These are phyloP conservation scores for Syrrhaptes paradoxus DNA, from an alignment of 2,113 vertebrate genomes.

Conservation along the genomic window DNA sequence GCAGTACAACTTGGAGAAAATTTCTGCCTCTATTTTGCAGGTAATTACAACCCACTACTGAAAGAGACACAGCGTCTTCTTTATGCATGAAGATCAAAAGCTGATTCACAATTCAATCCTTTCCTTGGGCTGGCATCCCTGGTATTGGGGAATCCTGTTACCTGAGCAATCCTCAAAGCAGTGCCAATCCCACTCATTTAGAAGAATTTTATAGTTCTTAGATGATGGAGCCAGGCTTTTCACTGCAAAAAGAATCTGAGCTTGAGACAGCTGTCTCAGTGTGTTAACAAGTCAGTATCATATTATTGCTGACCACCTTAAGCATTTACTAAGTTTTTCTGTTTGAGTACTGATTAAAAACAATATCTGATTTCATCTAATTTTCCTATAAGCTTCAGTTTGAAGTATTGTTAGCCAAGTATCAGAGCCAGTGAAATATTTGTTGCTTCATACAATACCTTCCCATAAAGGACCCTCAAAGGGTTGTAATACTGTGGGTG, in stretches of 20 bases:
- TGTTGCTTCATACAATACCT: background rate
- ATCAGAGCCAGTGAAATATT: background rate
- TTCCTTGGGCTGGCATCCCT: background rate
- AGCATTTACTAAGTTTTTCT: background rate
- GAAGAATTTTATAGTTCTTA: background rate
- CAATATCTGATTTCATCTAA: background rate
- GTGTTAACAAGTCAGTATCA: background rate
- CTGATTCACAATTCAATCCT: background rate
- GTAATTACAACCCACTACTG: background rate
- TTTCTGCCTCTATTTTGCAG: constrained; percentile 37
- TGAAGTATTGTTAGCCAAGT: background rate
- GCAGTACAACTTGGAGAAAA: background rate
- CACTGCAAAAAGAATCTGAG: background rate
- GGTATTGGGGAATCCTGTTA: background rate
- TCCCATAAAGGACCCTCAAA: background rate
- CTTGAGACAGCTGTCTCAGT: background rate
- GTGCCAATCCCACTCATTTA: background rate
- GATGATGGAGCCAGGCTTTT: background rate
- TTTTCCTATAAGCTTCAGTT: background rate
- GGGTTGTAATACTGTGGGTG: background rate
- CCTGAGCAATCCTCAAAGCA: background rate
- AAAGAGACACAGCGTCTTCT: background rate
- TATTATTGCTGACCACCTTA: background rate
- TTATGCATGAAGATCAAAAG: background rate
- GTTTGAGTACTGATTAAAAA: background rate